Evolutionary conservation across 2,888 invertebrate genomes (phyloP), one percentile per base, ranked within the genome.

Genomic region (Acanthopleura granulata): DNA sequence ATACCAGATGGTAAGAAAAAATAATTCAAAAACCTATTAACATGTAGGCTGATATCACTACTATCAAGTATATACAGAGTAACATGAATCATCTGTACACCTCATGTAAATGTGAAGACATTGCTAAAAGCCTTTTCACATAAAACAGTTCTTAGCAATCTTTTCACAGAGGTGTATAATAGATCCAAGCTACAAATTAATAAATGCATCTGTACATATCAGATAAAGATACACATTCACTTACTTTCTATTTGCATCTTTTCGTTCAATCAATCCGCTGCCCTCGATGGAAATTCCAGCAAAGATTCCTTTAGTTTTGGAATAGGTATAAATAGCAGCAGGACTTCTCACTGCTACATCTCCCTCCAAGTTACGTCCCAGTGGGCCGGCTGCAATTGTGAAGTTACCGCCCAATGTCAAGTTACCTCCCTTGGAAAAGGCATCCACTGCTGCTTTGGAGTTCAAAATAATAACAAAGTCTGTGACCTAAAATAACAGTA

Each of bases 221-320:
- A 6, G 22, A 4, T 3, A 9, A 3, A 57, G 57, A 57, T 12
- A 57, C 6, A 66, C 6, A 12, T 16, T 27, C 4, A 66, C 66
- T 66, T 76, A 88, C 89, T 89, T 89, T 79, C 80, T 87, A 76
- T 89, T 89, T 69, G 88, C 88, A 81, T 89, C 89, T 77, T 89
- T 89, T 29, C 89, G 80, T 71, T 89, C 89, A 61, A 89, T 86
- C 9, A 89, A 81, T 12, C 80, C 87, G 81, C 88, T 88, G 3
- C 89, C 89, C 77, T 89, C 89, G 14, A 89, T 82, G 16, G 88
- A 89, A n/a, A 88, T 87, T 11, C 89, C 89, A 40, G 87, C 88
- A 83, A 89, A 89, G 12, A 89, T 77, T 30, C 85, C 89, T 74
- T 86, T 86, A 22, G 88, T 89, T 74, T 87, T 87, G 70, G 88